Conservation (phyloP, 2,888 invertebrate genomes). For the Leptogaster cylindrica region DNA sequence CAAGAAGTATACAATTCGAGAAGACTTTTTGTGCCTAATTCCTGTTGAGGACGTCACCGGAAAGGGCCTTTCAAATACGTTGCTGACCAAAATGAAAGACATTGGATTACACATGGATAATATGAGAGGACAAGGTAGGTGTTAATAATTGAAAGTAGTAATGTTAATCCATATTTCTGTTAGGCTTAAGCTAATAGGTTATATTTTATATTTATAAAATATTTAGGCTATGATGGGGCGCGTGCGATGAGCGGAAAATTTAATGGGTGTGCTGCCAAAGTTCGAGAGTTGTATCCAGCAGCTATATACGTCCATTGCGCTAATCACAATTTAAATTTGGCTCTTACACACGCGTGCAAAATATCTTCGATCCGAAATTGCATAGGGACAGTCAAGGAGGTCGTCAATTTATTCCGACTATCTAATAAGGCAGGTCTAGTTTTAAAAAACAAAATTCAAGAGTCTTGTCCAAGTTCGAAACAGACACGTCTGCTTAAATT, state of each 20-base stretch:
- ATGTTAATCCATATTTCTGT: background rate
- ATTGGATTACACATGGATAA: background rate
- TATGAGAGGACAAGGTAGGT: background rate
- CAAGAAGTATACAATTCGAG: background rate
- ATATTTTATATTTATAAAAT: background rate
- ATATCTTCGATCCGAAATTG: background rate
- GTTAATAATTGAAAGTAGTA: background rate
- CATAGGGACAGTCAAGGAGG: too few species aligned
- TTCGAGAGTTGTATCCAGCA: background rate
- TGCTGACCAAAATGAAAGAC: background rate
- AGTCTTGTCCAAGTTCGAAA: background rate
- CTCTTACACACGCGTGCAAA: slow-evolving; percentile 21
- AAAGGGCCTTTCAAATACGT: background rate
- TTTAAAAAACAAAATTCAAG: background rate
- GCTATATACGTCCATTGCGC: background rate
- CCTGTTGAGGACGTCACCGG: background rate
- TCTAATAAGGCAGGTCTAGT: background rate
- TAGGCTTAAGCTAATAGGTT: too few species aligned
- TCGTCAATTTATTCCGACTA: too few species aligned
- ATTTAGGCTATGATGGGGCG: background rate
- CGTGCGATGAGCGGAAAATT: background rate
- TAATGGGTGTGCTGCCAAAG: background rate
- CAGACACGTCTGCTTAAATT: slow-evolving; percentile 14
- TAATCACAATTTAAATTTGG: background rate
- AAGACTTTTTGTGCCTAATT: background rate